phyloP scores from a whole-genome alignment of 2,888 invertebrate species.

The Cataglyphis livida region DNA sequence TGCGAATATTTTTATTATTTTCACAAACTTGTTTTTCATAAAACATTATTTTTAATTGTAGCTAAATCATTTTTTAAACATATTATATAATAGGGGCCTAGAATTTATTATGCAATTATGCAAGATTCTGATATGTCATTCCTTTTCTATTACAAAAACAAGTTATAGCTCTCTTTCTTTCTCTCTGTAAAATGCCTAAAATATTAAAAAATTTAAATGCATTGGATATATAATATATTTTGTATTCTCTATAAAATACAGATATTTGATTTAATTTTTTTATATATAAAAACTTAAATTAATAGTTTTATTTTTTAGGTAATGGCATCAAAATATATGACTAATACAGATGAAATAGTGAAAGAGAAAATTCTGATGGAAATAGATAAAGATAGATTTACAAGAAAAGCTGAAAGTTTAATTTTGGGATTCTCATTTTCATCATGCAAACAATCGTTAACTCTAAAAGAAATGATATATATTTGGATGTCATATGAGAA shows the following conservation, averaged over 20 bases:
- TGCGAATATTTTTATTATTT: constrained; percentile 31
- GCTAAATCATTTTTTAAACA: neutral
- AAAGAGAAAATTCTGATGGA: constrained; percentile 7
- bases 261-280: neutral
- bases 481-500: constrained; percentile 16
- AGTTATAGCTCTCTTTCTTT: too few species aligned
- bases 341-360: neutral
- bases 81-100: neutral
- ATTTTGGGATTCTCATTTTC: neutral
- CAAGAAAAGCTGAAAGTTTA: neutral
- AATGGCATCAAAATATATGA: constrained; percentile 5
- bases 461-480: neutral
- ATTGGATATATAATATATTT: neutral
- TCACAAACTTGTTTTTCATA: constrained; percentile 15
- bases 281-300: neutral
- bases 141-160: neutral
- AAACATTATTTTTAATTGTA: neutral
- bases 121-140: neutral
- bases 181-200: neutral
- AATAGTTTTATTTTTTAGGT: neutral
- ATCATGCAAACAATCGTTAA: neutral
- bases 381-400: neutral
- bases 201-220: neutral
- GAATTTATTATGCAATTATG: neutral
- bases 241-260: neutral